Conservation (phyloP, 2,888 invertebrate species). For the Pedicia rivosa region DNA sequence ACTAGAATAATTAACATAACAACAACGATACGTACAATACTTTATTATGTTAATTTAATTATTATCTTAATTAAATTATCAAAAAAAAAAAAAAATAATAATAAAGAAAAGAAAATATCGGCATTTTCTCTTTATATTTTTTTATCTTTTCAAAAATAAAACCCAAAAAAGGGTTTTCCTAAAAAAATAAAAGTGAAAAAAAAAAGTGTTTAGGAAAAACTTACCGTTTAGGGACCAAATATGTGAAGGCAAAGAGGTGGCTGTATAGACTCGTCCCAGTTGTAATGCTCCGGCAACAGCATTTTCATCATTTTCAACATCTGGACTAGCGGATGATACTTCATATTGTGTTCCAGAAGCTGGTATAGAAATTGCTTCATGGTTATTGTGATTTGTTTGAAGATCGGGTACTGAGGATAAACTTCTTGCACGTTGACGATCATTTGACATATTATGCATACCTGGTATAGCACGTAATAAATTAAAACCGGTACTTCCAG, state of each 20-base stretch:
- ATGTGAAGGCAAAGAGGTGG: conserved; percentile 80
- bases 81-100: no score
- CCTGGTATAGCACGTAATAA: conserved; percentile 54
- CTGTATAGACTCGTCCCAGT: conserved; percentile 66
- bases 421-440: conserved; percentile 68
- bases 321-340: conserved; percentile 22
- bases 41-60: no score
- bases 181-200: no score
- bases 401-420: conserved; percentile 71
- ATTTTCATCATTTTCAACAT: conserved; percentile 8
- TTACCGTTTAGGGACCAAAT: conserved; percentile 85
- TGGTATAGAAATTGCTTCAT: conserved; percentile 24
- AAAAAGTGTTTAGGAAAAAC: conserved; percentile 25
- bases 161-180: no score
- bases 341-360: conserved; percentile 24
- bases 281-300: conserved; percentile 30
- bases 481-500: conserved; percentile 41
- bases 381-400: conserved; percentile 31
- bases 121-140: no score
- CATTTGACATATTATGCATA: conserved; percentile 45
- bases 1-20: no score
- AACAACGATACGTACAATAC: no score
- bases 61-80: no score
- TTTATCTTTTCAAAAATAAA: no score
- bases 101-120: no score